A percentile compares a stretch with the other conserved stretches of the same genome.
Evolutionary conservation across 53 echinoderm and acorn worm species (phyloP).

Genomic region (Zoroaster sp.): DNA sequence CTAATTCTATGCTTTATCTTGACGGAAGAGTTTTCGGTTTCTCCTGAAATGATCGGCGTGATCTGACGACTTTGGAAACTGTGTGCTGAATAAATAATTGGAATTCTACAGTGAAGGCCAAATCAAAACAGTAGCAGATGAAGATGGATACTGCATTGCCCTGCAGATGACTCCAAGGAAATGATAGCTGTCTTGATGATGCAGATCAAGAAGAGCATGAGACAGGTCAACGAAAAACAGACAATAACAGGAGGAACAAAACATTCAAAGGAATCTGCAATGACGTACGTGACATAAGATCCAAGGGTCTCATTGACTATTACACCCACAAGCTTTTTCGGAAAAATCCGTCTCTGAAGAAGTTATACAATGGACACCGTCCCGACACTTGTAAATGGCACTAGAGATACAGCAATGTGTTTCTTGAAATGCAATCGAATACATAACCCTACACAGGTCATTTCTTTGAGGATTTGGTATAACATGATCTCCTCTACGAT

Average conservation of each 20-base stretch:
- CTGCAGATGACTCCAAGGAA: background rate
- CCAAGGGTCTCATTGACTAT: background rate
- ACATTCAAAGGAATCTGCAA: constrained; percentile 12
- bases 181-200: background rate
- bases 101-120: background rate
- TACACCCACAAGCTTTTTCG: background rate
- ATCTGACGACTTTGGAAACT: background rate
- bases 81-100: background rate
- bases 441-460: background rate
- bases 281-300: constrained; percentile 42
- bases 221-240: background rate
- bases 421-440: background rate
- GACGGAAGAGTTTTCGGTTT: background rate
- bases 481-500: background rate
- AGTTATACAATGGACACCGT: background rate
- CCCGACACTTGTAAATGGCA: background rate
- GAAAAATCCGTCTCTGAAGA: background rate
- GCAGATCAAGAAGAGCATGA: background rate
- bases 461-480: background rate
- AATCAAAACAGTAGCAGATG: background rate
- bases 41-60: background rate
- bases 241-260: constrained; percentile 9
- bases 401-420: too few relatives aligned
- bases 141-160: background rate
- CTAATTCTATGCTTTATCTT: background rate